Base-by-base conservation (phyloP, 2,113 vertebrate species). In the Dipodomys spectabilis region DNA sequence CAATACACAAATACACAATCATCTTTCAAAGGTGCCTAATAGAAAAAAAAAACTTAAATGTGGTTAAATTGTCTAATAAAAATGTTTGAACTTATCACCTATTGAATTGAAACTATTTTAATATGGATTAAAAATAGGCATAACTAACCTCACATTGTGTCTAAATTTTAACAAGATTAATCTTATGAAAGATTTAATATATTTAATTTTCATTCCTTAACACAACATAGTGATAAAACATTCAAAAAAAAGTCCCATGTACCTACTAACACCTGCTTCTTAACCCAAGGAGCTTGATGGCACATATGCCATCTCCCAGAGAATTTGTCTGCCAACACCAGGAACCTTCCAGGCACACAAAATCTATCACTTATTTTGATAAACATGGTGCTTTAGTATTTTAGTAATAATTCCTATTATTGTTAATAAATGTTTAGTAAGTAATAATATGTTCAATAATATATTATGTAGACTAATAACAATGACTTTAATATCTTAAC, bases 1-100 rank as follows among this genome's bases (percentile, higher is more conserved):
- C 98, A 98, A 65, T 98, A 98, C 57, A 98, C 22, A 93, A 97
- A 98, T 69, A 98, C 97, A 68, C 98, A 98, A 68, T 96, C 97
- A 91, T 98, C 97, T 94, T 91, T 64, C 13, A 87, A 44, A 64
- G 68, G 72, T 81, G 84, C 65, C 98, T 98, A 84, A 83, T 49
- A 88, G 64, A 96, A 90, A 73, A 86, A 19, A 57, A 53, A 60
- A 35, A 80, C 72, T 93, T 71, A 90, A 90, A 82, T 53, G 81
- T 89, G 57, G 86, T 20, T 82, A 83, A 75, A 77, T 57, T 49
- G 92, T 85, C 49, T 80, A 88, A 28, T 69, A 12, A 44, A 88
- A 85, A 64, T 95, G n/a, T 15, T 22, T 93, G 15, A 92, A 79
- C 22, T 11, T 49, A 49, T 49, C 12, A 49, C 49, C 49, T 11